These are phyloP conservation scores for Phodopus roborovskii DNA, from an alignment of 2,113 vertebrate species.

Conservation along the genomic window DNA sequence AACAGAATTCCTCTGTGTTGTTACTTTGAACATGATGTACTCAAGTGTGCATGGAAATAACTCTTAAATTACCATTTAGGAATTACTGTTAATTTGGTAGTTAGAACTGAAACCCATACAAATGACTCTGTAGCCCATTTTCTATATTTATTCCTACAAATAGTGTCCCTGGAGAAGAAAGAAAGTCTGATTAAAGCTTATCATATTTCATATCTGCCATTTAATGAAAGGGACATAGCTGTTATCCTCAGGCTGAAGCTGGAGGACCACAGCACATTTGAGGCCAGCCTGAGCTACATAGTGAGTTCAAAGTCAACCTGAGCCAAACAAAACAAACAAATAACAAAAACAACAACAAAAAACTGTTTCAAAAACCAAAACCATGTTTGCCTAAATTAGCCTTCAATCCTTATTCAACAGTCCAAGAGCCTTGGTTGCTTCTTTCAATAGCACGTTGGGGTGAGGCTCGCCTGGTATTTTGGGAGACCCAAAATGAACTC, in stretches of 20 bases:
- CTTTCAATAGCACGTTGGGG: constrained; percentile 76
- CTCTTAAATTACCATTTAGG: constrained; percentile 26
- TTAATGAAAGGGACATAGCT: no score
- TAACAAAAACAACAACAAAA: not conserved
- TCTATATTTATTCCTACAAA: constrained; percentile 41
- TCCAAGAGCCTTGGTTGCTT: constrained; percentile 54
- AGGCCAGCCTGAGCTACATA: not conserved
- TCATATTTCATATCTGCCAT: not conserved
- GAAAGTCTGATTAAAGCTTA: constrained; percentile 16
- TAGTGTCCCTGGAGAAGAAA: constrained; percentile 19
- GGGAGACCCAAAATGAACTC: constrained; percentile 62
- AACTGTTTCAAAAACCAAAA: not conserved
- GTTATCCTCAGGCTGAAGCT: not conserved
- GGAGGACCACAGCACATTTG: not conserved
- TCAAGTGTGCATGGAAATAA: constrained; percentile 23
- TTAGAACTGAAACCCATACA: constrained; percentile 63
- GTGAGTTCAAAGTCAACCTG: not conserved
- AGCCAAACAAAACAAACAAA: not conserved
- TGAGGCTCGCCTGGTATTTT: constrained; percentile 70
- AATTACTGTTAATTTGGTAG: constrained; percentile 71
- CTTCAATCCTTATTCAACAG: constrained; percentile 43
- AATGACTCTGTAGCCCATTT: constrained; percentile 39
- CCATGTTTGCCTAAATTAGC: not conserved
- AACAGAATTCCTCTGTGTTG: constrained; percentile 47
- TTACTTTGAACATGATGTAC: constrained; percentile 52